Conservation (phyloP, 2,797 vertebrate species). For the Poeciliopsis turneri region DNA sequence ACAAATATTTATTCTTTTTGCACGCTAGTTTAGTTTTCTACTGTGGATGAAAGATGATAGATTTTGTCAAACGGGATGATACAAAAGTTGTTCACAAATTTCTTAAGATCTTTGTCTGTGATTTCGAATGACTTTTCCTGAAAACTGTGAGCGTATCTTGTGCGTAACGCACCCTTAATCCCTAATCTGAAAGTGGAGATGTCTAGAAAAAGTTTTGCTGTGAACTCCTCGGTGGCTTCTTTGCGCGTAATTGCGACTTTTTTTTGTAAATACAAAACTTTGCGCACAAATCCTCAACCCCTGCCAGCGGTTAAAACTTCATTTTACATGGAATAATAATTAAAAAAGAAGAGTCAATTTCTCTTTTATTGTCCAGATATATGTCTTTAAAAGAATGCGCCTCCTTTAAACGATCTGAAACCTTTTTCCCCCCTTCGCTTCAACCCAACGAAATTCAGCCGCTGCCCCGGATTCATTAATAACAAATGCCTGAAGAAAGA, state of each 20-base stretch:
- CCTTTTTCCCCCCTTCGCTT: not conserved
- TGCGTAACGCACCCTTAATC: not conserved
- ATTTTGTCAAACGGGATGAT: not conserved
- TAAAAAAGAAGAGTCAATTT: not conserved
- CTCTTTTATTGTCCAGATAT: not conserved
- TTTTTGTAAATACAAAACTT: not conserved
- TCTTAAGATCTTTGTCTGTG: not conserved
- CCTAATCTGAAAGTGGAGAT: not conserved
- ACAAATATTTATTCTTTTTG: not conserved
- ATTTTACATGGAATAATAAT: too few species aligned
- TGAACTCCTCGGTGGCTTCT: not conserved
- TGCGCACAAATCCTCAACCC: not conserved
- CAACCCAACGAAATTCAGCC: not conserved
- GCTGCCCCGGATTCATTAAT: constrained; percentile 76
- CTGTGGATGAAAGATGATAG: not conserved
- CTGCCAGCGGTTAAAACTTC: not conserved
- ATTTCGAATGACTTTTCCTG: not conserved
- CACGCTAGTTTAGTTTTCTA: not conserved
- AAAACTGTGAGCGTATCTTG: not conserved
- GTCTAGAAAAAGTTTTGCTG: not conserved
- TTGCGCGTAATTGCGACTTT: not conserved
- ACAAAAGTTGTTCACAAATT: not conserved
- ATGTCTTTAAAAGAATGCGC: constrained; percentile 1
- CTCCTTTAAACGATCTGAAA: constrained; percentile 3
- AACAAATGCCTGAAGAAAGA: constrained; percentile 67